phyloP scores from a whole-genome alignment of 2,113 vertebrate genomes.

The Theristicus caerulescens region DNA sequence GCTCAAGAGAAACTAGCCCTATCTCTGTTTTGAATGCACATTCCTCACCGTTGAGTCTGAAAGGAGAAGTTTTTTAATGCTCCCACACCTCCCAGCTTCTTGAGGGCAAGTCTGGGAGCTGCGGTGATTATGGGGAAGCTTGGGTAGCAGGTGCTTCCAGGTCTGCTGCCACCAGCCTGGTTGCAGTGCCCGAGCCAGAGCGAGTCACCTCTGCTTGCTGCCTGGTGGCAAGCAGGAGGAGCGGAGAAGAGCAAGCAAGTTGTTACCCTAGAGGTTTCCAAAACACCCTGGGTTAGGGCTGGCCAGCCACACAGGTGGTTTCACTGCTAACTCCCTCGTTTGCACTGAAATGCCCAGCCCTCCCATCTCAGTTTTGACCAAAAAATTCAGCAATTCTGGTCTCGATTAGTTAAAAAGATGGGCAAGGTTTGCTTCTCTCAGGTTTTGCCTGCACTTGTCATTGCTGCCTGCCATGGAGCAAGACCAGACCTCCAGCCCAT shows the following conservation, averaged over 20 bases:
- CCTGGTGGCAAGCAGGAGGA: not conserved
- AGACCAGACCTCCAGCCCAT: not conserved
- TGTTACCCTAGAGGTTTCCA: not conserved
- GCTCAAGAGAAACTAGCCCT: not conserved
- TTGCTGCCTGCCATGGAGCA: not conserved
- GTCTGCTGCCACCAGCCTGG: not conserved
- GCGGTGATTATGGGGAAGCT: not conserved
- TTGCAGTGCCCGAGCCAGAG: not conserved
- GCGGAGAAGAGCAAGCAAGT: not conserved
- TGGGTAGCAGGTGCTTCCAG: not conserved
- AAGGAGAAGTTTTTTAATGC: not conserved
- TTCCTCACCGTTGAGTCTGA: not conserved
- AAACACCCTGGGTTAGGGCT: not conserved
- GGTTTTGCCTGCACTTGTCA: accelerated
- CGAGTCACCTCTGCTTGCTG: not conserved
- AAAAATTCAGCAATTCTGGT: not conserved
- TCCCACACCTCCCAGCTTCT: not conserved
- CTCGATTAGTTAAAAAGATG: accelerated
- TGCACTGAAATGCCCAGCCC: not conserved
- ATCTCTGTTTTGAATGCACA: not conserved
- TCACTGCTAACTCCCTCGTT: not conserved
- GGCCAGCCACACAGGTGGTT: accelerated
- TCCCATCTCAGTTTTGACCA: not conserved
- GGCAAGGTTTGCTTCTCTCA: not conserved
- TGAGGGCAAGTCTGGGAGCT: not conserved